These are phyloP conservation scores for Mungos mungo DNA, from an alignment of 2,113 vertebrate genomes.

Conservation along the genomic window DNA sequence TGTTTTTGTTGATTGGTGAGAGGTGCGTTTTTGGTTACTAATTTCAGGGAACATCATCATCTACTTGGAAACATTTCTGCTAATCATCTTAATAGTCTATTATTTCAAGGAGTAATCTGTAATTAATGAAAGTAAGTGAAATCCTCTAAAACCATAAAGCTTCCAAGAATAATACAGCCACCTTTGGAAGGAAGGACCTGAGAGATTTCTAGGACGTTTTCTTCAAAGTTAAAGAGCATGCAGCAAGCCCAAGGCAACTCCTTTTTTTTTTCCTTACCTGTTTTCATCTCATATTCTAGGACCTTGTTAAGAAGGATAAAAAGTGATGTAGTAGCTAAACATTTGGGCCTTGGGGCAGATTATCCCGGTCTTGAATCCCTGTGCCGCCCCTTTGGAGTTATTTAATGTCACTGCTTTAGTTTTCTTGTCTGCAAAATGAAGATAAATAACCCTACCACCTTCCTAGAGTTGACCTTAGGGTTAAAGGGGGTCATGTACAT, in stretches of 20 bases:
- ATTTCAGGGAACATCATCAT: constrained; percentile 54
- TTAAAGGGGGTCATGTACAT: background rate
- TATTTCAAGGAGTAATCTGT: constrained; percentile 39
- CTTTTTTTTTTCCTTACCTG: background rate
- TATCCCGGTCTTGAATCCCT: background rate
- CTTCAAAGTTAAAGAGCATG: background rate
- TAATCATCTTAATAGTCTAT: constrained; percentile 32
- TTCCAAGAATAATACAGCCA: background rate
- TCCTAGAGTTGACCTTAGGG: background rate
- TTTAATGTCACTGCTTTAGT: background rate
- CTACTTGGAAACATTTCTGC: constrained; percentile 51
- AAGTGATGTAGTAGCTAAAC: background rate
- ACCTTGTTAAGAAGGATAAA: background rate
- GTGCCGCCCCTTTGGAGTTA: background rate
- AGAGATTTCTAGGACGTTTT: constrained; percentile 11
- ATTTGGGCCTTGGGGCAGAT: background rate
- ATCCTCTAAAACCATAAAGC: constrained; percentile 1
- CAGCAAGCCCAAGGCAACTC: background rate
- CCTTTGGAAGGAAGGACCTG: background rate
- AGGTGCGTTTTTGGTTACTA: constrained; percentile 11
- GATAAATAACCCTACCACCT: background rate
- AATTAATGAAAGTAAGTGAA: constrained; percentile 49
- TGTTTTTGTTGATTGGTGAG: constrained; percentile 52
- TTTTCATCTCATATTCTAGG: background rate
- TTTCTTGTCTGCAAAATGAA: background rate